A percentile compares a stretch with the other conserved stretches of the same genome.
phyloP scores from a whole-genome alignment of 2,113 vertebrate species.

The Aegithalos caudatus region DNA sequence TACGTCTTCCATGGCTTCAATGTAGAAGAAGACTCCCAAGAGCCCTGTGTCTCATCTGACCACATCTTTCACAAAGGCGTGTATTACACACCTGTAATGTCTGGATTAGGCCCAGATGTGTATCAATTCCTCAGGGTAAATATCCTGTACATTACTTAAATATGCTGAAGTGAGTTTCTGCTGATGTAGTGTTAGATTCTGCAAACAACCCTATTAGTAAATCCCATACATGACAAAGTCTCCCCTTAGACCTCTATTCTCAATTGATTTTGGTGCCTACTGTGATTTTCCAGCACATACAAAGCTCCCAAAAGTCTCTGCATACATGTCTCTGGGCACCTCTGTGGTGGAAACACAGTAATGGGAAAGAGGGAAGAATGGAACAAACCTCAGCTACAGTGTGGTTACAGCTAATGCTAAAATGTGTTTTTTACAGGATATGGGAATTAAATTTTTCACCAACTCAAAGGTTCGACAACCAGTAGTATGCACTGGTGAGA shows the following conservation, averaged over 20 bases:
- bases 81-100: constrained; percentile 62
- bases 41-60: constrained; percentile 56
- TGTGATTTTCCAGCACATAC: not conserved
- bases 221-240: not conserved
- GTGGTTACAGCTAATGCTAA: rapidly evolving
- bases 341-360: not conserved
- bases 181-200: not conserved
- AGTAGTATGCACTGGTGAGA: constrained; percentile 40
- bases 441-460: constrained; percentile 64
- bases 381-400: not conserved
- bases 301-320: not conserved
- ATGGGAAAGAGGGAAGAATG: not conserved
- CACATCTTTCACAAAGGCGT: constrained; percentile 69
- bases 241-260: not conserved
- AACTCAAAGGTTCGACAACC: constrained; percentile 59
- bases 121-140: constrained; percentile 65
- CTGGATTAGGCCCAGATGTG: constrained; percentile 58
- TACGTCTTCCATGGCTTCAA: constrained; percentile 65
- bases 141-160: not conserved
- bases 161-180: not conserved
- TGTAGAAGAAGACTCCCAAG: constrained; percentile 52
- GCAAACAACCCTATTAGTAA: not conserved
- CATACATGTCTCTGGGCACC: not conserved
- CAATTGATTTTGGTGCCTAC: not conserved
- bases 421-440: constrained; percentile 36